Evolutionary conservation across 1,140 invertebrate genomes (phyloP).

Genomic region (Drosophila prosaltans): DNA sequence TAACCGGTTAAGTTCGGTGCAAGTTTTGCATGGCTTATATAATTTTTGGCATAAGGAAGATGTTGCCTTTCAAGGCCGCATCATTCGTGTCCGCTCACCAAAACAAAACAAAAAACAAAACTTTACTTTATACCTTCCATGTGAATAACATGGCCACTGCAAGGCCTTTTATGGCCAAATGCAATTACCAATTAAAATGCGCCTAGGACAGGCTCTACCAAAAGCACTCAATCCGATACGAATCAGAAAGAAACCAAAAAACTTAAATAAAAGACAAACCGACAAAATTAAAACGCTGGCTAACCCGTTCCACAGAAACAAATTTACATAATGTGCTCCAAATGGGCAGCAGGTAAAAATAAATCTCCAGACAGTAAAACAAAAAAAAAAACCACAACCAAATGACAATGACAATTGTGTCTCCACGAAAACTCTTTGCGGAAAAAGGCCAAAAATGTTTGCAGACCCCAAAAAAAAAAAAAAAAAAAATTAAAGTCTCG

Average conservation of each 20-base stretch:
- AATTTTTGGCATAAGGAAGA: constrained; percentile 46
- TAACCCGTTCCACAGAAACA: constrained; percentile 68
- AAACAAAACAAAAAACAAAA: background rate
- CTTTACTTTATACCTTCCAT: background rate
- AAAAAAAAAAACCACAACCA: constrained; percentile 33
- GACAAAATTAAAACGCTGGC: constrained; percentile 51
- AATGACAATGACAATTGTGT: constrained; percentile 77
- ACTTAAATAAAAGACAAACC: constrained; percentile 32
- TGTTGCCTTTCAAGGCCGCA: constrained; percentile 50
- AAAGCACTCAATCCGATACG: constrained; percentile 58
- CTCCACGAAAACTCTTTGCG: constrained; percentile 62
- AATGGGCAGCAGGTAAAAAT: constrained; percentile 69
- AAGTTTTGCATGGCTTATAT: constrained; percentile 34
- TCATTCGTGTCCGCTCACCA: constrained; percentile 4
- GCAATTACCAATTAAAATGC: constrained; percentile 73
- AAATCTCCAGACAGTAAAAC: constrained; percentile 60
- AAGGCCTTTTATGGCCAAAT: constrained; percentile 51
- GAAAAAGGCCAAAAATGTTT: constrained; percentile 67
- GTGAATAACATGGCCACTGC: constrained; percentile 9
- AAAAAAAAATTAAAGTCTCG: constrained; percentile 11
- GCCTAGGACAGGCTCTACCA: constrained; percentile 55
- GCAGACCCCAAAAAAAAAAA: constrained; percentile 16
- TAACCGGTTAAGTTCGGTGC: constrained; percentile 12
- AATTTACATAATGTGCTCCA: constrained; percentile 78
- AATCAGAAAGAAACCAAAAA: constrained; percentile 31